These are phyloP conservation scores for Mobula hypostoma DNA, from an alignment of 2,113 vertebrate genomes.

Conservation along the genomic window DNA sequence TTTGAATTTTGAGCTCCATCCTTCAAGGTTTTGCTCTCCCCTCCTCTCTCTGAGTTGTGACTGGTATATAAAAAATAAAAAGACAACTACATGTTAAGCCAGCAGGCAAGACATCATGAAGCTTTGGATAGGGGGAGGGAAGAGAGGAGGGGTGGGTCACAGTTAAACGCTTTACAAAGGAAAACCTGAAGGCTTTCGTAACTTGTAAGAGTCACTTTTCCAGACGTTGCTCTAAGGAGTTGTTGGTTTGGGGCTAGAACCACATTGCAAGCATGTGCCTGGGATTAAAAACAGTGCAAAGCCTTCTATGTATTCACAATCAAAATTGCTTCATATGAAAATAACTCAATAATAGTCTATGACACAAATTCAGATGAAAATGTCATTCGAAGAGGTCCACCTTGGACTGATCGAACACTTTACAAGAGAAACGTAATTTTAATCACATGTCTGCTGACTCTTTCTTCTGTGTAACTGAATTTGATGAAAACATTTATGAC, in stretches of 20 bases:
- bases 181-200: conserved; percentile 61
- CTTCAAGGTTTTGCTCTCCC: conserved; percentile 60
- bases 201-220: conserved; percentile 38
- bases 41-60: conserved; percentile 57
- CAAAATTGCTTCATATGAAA: background rate
- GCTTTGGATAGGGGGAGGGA: conserved; percentile 76
- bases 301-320: background rate
- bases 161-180: conserved; percentile 88
- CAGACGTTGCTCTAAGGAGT: conserved; percentile 33
- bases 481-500: conserved; percentile 33
- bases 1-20: conserved; percentile 59
- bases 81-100: conserved; percentile 79
- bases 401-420: conserved; percentile 16
- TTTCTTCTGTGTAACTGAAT: conserved; percentile 5
- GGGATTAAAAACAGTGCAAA: conserved; percentile 22
- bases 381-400: background rate
- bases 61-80: conserved; percentile 70
- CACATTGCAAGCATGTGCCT: conserved; percentile 30
- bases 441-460: conserved; percentile 20
- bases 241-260: conserved; percentile 31
- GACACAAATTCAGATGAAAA: conserved; percentile 14
- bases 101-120: conserved; percentile 78
- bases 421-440: conserved; percentile 27
- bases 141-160: conserved; percentile 85
- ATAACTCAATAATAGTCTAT: conserved; percentile 1